A percentile compares a stretch with the other conserved stretches of the same genome.
Conservation (phyloP, 2,113 vertebrate species). For the Hyperopisus bebe region DNA sequence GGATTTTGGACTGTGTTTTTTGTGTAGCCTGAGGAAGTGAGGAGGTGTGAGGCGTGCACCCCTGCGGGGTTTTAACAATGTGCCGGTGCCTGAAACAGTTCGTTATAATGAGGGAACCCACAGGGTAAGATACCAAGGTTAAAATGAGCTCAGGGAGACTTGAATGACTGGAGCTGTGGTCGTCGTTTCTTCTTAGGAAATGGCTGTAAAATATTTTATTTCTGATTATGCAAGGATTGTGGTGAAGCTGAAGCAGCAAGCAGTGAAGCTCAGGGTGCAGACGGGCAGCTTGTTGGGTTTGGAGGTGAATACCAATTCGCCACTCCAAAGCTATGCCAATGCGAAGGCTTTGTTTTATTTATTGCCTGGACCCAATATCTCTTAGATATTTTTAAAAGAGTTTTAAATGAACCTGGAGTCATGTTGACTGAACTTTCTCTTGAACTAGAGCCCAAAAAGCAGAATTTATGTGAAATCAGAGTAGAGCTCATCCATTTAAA, state of each 20-base stretch:
- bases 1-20: background rate
- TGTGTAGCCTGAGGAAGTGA: background rate
- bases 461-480: background rate
- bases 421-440: background rate
- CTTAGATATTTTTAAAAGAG: background rate
- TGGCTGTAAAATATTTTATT: background rate
- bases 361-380: background rate
- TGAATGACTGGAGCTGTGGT: conserved; percentile 5
- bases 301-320: background rate
- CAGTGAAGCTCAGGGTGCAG: background rate
- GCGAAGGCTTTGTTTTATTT: background rate
- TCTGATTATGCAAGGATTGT: conserved; percentile 19
- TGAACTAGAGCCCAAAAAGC: background rate
- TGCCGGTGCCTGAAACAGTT: background rate
- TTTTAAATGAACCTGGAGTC: background rate
- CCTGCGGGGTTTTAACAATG: background rate
- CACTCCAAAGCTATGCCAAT: background rate
- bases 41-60: background rate
- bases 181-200: conserved; percentile 4
- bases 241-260: too few species aligned
- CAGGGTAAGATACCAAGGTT: background rate
- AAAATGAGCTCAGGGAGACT: conserved; percentile 20
- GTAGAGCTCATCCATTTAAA: background rate
- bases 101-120: background rate
- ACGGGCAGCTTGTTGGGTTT: background rate